phyloP scores from a whole-genome alignment of 2,113 vertebrate species.

The Atlantisia rogersi region DNA sequence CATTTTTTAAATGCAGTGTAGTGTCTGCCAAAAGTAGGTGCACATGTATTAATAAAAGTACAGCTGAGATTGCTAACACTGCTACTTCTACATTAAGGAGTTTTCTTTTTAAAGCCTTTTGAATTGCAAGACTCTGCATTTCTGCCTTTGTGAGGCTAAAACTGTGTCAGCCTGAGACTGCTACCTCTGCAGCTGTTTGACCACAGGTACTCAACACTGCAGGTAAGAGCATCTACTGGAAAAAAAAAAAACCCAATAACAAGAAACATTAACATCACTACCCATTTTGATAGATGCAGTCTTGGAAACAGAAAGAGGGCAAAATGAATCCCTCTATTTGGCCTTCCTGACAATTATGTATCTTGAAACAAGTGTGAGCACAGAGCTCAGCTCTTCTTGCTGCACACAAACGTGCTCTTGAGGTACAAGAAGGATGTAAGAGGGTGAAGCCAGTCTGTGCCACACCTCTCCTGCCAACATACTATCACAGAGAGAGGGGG shows the following conservation, averaged over 20 bases:
- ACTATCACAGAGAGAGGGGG: not conserved
- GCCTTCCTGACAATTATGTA: not conserved
- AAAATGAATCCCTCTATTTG: not conserved
- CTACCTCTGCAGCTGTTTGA: not conserved
- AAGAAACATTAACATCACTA: not conserved
- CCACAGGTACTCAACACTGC: not conserved
- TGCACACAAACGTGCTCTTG: rapidly evolving
- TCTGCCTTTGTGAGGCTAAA: slow-evolving; percentile 28
- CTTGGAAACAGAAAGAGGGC: not conserved
- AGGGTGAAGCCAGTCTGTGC: not conserved
- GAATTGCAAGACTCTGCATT: not conserved
- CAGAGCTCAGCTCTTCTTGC: not conserved
- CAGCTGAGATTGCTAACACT: slow-evolving; percentile 21
- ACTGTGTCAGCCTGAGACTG: not conserved
- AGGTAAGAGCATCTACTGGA: not conserved
- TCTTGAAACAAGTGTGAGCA: not conserved
- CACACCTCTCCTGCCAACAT: not conserved
- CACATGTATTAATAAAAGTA: slow-evolving; percentile 50
- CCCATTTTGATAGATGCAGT: not conserved
- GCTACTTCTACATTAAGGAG: slow-evolving; percentile 36
- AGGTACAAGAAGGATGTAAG: not conserved
- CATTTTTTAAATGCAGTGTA: slow-evolving; percentile 61
- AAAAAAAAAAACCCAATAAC: not conserved
- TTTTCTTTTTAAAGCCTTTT: slow-evolving; percentile 55
- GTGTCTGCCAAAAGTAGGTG: slow-evolving; percentile 20